phyloP scores from a whole-genome alignment of 1,140 invertebrate species.

The Drosophila repletoides region DNA sequence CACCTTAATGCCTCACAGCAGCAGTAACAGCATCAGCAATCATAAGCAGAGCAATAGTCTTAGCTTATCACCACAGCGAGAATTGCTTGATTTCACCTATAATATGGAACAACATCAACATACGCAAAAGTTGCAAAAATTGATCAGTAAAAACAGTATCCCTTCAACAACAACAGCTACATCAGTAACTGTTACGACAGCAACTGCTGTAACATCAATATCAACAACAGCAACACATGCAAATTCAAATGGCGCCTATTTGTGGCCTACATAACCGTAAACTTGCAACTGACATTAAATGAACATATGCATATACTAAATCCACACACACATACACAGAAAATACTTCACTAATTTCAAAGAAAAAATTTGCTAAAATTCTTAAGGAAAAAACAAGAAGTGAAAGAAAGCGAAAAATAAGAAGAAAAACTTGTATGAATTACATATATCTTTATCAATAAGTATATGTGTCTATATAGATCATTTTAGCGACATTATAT shows the following conservation, averaged over 20 bases:
- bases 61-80: not conserved
- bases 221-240: constrained; percentile 2
- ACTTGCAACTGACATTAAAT: constrained; percentile 25
- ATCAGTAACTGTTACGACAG: constrained; percentile 19
- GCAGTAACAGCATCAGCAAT: constrained; percentile 4
- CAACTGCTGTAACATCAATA: constrained; percentile 17
- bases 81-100: constrained; percentile 9
- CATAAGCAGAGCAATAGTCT: constrained; percentile 8
- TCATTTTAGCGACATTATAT: constrained; percentile 22
- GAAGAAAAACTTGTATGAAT: not conserved
- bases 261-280: constrained; percentile 65
- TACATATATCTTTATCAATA: not conserved
- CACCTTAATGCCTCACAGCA: constrained; percentile 15
- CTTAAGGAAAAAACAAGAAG: not conserved
- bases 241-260: constrained; percentile 33
- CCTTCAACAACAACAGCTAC: not conserved
- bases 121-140: constrained; percentile 17
- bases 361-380: not conserved
- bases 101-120: constrained; percentile 24
- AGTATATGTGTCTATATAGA: constrained; percentile 4
- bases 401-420: not conserved
- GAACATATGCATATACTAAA: constrained; percentile 16
- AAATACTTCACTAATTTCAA: no score
- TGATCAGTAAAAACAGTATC: constrained; percentile 3
- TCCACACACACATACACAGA: constrained; percentile 20